These are phyloP conservation scores for Hemiscyllium ocellatum DNA, from an alignment of 2,113 vertebrate species.

Conservation along the genomic window DNA sequence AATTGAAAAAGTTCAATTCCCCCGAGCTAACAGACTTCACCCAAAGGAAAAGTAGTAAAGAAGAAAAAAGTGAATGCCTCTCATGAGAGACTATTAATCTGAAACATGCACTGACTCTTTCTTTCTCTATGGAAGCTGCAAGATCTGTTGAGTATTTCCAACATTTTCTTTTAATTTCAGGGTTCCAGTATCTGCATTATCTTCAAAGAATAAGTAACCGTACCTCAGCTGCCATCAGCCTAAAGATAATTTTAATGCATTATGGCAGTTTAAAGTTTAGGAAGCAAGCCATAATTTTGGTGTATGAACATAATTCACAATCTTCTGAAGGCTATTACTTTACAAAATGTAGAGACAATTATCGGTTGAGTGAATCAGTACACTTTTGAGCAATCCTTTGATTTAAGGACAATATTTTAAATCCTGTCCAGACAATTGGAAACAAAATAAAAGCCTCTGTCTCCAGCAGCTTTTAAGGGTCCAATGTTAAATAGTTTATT, in stretches of 20 bases:
- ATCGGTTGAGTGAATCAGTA: background rate
- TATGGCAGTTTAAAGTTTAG: background rate
- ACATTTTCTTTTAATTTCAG: background rate
- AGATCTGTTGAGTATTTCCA: background rate
- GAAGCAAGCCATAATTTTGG: background rate
- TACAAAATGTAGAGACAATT: background rate
- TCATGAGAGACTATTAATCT: no score
- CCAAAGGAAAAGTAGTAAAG: background rate
- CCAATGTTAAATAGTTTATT: constrained; percentile 8
- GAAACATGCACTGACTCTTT: no score
- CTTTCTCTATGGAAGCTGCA: background rate
- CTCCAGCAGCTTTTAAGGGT: constrained; percentile 7
- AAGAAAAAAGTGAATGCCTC: background rate
- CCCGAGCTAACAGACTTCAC: background rate
- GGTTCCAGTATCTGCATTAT: background rate
- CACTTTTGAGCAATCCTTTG: background rate
- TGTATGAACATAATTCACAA: background rate
- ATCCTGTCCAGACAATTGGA: constrained; percentile 22
- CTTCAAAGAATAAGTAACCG: background rate
- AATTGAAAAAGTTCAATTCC: background rate
- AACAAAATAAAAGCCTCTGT: constrained; percentile 20
- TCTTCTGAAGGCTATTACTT: background rate
- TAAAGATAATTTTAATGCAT: background rate
- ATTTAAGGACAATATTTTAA: background rate
- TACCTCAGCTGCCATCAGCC: background rate